Evolutionary conservation across 2,797 vertebrate species (phyloP).

Genomic region (Manis crassicaudata): DNA sequence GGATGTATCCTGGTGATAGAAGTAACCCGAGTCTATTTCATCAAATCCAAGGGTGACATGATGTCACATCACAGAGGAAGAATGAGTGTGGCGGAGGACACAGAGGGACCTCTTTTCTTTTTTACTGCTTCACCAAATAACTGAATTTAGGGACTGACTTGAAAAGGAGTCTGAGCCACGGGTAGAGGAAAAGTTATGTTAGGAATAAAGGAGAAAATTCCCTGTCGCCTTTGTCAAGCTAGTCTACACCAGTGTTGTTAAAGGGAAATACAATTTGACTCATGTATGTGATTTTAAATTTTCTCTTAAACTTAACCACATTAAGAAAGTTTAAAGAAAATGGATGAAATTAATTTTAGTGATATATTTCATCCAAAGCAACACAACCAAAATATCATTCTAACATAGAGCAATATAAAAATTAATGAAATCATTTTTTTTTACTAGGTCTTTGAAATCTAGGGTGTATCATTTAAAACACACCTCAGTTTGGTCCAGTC

Average conservation of each 20-base stretch:
- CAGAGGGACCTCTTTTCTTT: neutral
- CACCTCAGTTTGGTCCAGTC: neutral
- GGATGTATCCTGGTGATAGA: neutral
- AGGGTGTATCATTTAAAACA: rapidly evolving
- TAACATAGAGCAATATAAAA: conserved; percentile 14
- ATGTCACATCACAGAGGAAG: neutral
- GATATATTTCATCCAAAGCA: conserved; percentile 25
- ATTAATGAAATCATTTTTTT: neutral
- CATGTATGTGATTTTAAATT: neutral
- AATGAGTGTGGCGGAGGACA: no score
- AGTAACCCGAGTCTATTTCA: neutral
- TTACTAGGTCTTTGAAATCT: neutral
- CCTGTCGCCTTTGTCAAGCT: neutral
- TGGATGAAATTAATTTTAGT: neutral
- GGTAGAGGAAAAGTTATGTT: neutral
- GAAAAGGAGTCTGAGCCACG: neutral
- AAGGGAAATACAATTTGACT: neutral
- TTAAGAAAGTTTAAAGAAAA: conserved; percentile 44
- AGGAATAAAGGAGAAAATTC: neutral
- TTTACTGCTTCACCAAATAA: neutral
- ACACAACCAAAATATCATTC: neutral
- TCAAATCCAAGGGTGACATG: neutral
- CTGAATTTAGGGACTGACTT: neutral
- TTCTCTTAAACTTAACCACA: neutral
- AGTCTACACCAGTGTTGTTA: neutral